Evolutionary conservation across 2,797 vertebrate genomes (phyloP).

Genomic region (Sebastes iracundus): DNA sequence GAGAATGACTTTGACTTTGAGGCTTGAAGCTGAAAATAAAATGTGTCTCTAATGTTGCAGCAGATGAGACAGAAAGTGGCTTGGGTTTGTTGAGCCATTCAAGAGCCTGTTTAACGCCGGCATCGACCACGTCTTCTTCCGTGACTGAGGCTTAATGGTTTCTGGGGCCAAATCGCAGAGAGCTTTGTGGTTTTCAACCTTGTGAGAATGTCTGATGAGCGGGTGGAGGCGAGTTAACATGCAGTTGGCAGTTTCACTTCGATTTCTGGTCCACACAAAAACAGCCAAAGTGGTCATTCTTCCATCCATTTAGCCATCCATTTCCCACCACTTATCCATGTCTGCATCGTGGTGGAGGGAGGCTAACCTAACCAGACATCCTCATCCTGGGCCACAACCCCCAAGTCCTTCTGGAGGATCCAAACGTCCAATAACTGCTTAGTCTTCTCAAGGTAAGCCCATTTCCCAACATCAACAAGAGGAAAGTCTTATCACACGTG

Average conservation of each 20-base stretch:
- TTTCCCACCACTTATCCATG: not conserved
- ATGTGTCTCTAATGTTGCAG: slow-evolving; percentile 3
- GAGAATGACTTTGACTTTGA: slow-evolving; percentile 1
- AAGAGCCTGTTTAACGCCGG: slow-evolving; percentile 3
- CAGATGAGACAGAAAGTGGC: not conserved
- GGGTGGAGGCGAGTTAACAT: not conserved
- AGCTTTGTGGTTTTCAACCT: not conserved
- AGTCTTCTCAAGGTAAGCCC: not conserved
- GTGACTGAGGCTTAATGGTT: not conserved
- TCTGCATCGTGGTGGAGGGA: not conserved
- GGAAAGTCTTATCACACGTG: not conserved
- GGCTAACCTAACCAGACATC: not conserved
- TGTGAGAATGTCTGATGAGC: not conserved
- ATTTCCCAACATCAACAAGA: not conserved
- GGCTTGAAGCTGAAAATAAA: not conserved
- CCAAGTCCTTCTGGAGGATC: not conserved
- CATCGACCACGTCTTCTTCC: not conserved
- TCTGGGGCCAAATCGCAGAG: not conserved
- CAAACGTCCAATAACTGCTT: not conserved
- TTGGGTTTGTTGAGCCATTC: not conserved
- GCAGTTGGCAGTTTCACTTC: not conserved
- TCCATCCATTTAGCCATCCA: not conserved
- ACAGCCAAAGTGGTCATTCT: not conserved
- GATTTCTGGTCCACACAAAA: not conserved
- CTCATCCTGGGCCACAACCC: not conserved